These are phyloP conservation scores for Leucoma salicis DNA, from an alignment of 2,888 invertebrate genomes.

Conservation along the genomic window DNA sequence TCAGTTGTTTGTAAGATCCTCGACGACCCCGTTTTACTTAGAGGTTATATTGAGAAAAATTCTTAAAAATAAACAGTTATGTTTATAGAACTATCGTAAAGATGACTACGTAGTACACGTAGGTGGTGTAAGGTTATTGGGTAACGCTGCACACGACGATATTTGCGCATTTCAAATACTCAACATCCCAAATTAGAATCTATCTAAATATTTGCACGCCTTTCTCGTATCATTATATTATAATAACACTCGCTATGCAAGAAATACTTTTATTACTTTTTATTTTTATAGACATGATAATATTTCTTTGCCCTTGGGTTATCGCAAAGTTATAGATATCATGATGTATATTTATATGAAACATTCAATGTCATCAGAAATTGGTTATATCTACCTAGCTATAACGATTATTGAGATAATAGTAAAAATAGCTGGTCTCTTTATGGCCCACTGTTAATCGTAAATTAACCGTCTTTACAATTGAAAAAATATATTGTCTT, in stretches of 20 bases:
- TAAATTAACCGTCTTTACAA: no score
- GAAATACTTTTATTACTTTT: background rate
- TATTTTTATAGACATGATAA: background rate
- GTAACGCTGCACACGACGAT: constrained; percentile 33
- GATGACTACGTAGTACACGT: constrained; percentile 23
- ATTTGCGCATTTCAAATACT: constrained; percentile 36
- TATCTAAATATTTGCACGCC: constrained; percentile 24
- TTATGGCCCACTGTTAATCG: no score
- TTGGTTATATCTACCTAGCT: background rate
- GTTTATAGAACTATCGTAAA: no score
- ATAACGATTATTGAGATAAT: background rate
- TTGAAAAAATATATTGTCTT: no score
- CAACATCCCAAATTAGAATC: constrained; percentile 31
- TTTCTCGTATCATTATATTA: constrained; percentile 8
- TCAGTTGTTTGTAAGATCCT: no score
- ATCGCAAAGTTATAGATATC: background rate
- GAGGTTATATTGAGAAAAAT: no score
- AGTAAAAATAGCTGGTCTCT: no score
- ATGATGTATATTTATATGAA: background rate
- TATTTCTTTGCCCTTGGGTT: constrained; percentile 3
- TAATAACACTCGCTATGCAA: background rate
- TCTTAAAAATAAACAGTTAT: no score
- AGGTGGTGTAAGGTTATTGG: constrained; percentile 35
- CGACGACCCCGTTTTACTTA: no score
- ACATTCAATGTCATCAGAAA: background rate